Percentiles rank a stretch among this genome's conserved stretches.
These are phyloP conservation scores for Cyclophora albipunctata DNA, from an alignment of 2,888 invertebrate species.

Conservation along the genomic window DNA sequence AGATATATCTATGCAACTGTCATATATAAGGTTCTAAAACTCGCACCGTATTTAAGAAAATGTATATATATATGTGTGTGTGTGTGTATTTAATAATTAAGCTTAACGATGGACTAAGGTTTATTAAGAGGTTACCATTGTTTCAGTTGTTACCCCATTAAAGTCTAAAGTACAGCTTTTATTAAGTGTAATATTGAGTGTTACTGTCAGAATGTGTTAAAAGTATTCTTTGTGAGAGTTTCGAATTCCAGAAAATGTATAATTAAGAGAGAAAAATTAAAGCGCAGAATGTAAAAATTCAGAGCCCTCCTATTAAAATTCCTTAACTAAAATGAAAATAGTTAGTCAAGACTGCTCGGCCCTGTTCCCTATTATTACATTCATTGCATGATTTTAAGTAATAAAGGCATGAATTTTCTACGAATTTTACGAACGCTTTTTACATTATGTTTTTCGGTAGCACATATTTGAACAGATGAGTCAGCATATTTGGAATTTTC, in stretches of 20 bases:
- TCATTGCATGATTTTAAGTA: constrained; percentile 30
- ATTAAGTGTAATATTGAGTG: no score
- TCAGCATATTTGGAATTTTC: constrained; percentile 16
- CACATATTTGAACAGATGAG: constrained; percentile 33
- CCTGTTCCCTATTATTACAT: constrained; percentile 14
- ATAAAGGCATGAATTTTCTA: constrained; percentile 20
- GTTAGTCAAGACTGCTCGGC: constrained; percentile 15
- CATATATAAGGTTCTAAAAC: constrained; percentile 1
- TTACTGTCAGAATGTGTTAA: no score
- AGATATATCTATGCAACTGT: constrained; percentile 18
- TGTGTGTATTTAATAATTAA: no score
- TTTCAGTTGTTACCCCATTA: no score
- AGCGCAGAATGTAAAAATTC: constrained; percentile 17
- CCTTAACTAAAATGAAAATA: constrained; percentile 16
- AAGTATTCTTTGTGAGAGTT: no score
- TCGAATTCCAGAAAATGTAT: no score
- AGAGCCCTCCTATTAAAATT: constrained; percentile 22
- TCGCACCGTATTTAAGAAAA: no score
- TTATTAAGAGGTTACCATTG: no score
- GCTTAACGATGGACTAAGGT: no score
- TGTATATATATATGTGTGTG: no score
- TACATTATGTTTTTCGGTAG: constrained; percentile 7
- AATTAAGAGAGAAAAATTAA: no score
- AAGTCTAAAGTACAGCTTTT: no score
- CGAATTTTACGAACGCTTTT: constrained; percentile 11